phyloP scores from a whole-genome alignment of 2,797 vertebrate species.

The Parauchenoglanis punctatus region DNA sequence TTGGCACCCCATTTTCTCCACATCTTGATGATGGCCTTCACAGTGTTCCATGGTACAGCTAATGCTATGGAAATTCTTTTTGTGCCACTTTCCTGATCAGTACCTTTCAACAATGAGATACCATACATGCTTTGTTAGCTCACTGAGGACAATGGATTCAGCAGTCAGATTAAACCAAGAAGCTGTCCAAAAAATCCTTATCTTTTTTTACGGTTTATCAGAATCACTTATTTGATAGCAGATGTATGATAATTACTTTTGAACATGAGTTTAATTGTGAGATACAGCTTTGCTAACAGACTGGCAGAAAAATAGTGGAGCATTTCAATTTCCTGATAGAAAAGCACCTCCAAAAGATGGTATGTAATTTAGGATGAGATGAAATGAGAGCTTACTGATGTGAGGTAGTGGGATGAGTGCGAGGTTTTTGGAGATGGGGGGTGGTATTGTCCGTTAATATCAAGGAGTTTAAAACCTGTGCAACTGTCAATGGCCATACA shows the following conservation, averaged over 20 bases:
- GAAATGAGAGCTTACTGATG: neutral
- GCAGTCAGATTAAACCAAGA: neutral
- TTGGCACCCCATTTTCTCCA: neutral
- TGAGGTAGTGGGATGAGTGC: neutral
- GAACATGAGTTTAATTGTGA: neutral
- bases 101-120: neutral
- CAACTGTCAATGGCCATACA: neutral
- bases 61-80: neutral
- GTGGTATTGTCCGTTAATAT: neutral
- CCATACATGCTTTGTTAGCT: neutral
- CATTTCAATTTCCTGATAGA: neutral
- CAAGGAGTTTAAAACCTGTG: neutral
- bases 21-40: neutral
- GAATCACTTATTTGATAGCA: neutral
- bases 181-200: neutral
- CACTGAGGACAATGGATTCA: neutral
- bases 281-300: neutral
- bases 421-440: neutral
- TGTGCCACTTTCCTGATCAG: neutral
- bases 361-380: neutral
- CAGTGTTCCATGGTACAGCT: neutral
- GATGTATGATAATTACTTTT: neutral
- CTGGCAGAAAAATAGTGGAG: neutral
- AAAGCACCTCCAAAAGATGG: neutral
- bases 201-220: neutral